These are phyloP conservation scores for Xestia xanthographa DNA, from an alignment of 2,888 invertebrate genomes.

Conservation along the genomic window DNA sequence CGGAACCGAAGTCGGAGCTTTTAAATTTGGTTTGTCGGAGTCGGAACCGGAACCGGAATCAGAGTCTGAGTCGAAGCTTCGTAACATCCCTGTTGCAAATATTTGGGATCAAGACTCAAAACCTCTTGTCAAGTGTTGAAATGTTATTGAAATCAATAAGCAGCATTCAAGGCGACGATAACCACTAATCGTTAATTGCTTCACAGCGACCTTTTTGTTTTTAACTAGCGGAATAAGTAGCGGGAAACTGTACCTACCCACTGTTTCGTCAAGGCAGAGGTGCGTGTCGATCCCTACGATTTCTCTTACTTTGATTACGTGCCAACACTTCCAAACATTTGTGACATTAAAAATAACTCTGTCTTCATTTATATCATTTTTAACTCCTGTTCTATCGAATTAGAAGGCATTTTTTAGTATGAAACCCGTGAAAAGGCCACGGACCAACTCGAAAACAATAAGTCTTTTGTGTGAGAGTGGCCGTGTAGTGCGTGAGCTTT, in stretches of 20 bases:
- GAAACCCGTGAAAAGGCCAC: background rate
- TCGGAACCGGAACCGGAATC: too few species aligned
- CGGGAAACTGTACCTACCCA: slow-evolving; percentile 40
- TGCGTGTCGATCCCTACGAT: slow-evolving; percentile 36
- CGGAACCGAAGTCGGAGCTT: too few species aligned
- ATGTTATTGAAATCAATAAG: slow-evolving; percentile 59
- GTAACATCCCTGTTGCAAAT: too few species aligned
- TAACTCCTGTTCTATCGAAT: background rate
- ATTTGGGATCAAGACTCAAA: background rate
- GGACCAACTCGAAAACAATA: background rate
- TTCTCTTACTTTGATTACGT: slow-evolving; percentile 49
- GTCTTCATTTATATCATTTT: background rate
- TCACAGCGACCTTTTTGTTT: slow-evolving; percentile 68
- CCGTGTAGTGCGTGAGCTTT: background rate
- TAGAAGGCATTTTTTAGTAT: background rate
- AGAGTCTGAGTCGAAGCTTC: too few species aligned
- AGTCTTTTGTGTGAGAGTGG: background rate
- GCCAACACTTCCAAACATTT: slow-evolving; percentile 49
- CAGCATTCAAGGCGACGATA: slow-evolving; percentile 64
- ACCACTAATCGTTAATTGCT: slow-evolving; percentile 68
- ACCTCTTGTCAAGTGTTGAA: background rate
- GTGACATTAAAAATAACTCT: slow-evolving; percentile 32
- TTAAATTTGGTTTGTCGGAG: too few species aligned
- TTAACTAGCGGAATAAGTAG: slow-evolving; percentile 45
- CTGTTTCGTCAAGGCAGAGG: slow-evolving; percentile 47